Evolutionary conservation across 1,140 invertebrate species (phyloP), one percentile per base, ranked within the genome.

Genomic region (Brachionus rotundiformis): DNA sequence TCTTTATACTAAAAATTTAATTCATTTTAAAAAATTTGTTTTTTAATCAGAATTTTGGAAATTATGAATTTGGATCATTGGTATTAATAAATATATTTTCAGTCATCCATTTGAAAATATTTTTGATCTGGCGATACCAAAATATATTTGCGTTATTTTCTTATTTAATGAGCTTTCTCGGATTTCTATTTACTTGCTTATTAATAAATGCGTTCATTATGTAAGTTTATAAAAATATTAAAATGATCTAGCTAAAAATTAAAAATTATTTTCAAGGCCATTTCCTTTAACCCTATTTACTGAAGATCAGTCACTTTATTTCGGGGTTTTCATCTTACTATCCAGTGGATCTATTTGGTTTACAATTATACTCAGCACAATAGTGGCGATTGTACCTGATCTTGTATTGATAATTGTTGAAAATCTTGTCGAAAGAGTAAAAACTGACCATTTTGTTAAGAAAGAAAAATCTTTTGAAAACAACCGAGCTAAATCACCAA

Each of bases 361-460:
- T 7, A 83, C 90, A 3, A 90, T 91, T 1, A 3, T 92, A 0
- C 1, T 92, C 0, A 84, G 91, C 0, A 82, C 90, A 0, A 85
- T 91, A 0, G 85, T 90, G 1, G 89, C 90, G 16, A 87, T 93
- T 1, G 83, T 91, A 16, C 92, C 92, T 0, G 91, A 92, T 83
- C 88, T 89, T 75, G 83, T 87, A 5, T 63, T 85, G 2, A 83
- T 84, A 68, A 83, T 82, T 5, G 8, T 82, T 25, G 54, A 73
- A 13, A 85, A 87, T 68, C 82, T 73, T 8, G 8, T 2, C 3
- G 33, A 73, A 44, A 44, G 13, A 25, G 25, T 39, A 23, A 23
- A 25, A 10, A 13, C 44, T 25, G 7, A 73, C 11, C 41, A 27
- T 25, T 19, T 73, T 8, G 7, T n/a, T 19, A 36, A 73, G 44